phyloP scores from a whole-genome alignment of 2,797 vertebrate genomes.

The Karalla daura region DNA sequence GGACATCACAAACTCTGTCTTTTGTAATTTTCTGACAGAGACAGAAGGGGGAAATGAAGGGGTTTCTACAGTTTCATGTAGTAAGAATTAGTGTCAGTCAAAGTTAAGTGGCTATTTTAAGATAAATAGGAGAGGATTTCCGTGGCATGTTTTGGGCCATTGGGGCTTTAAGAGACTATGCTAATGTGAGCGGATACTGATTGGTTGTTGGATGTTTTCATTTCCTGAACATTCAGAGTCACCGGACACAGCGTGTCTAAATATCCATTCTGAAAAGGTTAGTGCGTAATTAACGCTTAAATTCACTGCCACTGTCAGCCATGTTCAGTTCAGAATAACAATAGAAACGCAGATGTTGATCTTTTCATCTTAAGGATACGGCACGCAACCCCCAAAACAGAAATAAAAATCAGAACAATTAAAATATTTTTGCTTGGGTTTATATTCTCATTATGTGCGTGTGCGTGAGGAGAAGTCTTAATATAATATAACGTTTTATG shows the following conservation, averaged over 20 bases:
- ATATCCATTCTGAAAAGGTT: slow-evolving; percentile 83
- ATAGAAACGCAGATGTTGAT: slow-evolving; percentile 57
- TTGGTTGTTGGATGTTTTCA: slow-evolving; percentile 78
- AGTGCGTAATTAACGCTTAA: slow-evolving; percentile 79
- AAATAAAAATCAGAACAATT: not conserved
- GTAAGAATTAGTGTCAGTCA: slow-evolving; percentile 99
- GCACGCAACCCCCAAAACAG: not conserved
- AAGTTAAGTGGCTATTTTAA: slow-evolving; percentile 89
- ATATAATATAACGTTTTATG: slow-evolving; percentile 89
- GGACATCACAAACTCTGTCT: slow-evolving; percentile 97
- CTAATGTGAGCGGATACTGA: slow-evolving; percentile 80
- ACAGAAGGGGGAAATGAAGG: slow-evolving; percentile 85
- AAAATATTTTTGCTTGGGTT: not conserved
- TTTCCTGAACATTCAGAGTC: slow-evolving; percentile 74
- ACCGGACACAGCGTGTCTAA: slow-evolving; percentile 72
- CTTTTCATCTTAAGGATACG: slow-evolving; percentile 44
- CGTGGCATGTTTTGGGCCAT: slow-evolving; percentile 76
- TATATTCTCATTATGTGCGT: slow-evolving; percentile 70
- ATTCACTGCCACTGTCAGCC: slow-evolving; percentile 78
- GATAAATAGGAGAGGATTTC: slow-evolving; percentile 86
- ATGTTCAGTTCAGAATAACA: slow-evolving; percentile 73
- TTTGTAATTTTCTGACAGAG: slow-evolving; percentile 93
- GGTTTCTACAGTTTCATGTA: slow-evolving; percentile 93
- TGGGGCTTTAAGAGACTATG: slow-evolving; percentile 72
- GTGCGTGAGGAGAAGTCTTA: slow-evolving; percentile 73